Evolutionary conservation across 2,797 vertebrate species (phyloP).

Genomic region (Pteropus rufus): DNA sequence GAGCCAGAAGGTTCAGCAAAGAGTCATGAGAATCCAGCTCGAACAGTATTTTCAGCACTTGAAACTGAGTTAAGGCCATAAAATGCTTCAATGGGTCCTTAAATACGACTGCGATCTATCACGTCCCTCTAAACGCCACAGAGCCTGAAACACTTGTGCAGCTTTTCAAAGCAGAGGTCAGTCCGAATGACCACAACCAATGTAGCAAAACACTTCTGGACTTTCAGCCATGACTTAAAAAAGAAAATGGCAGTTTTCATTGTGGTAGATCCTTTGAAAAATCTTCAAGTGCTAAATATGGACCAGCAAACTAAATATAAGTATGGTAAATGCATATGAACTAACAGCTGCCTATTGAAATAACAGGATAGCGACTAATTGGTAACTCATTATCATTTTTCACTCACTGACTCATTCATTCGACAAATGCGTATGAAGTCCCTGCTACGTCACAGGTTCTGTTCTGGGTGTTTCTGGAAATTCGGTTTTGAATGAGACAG

Average conservation of each 20-base stretch:
- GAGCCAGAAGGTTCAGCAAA: not conserved
- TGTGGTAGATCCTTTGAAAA: not conserved
- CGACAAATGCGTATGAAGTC: not conserved
- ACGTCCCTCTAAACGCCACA: not conserved
- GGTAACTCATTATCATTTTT: not conserved
- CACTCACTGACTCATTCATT: not conserved
- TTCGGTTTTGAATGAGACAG: not conserved
- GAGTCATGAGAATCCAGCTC: slow-evolving; percentile 2
- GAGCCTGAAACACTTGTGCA: not conserved
- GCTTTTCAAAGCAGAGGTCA: slow-evolving; percentile 45
- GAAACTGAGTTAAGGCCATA: slow-evolving; percentile 45
- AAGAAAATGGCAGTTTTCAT: slow-evolving; percentile 2
- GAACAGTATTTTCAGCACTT: slow-evolving; percentile 27
- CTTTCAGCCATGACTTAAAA: not conserved
- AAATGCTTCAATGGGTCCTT: slow-evolving; percentile 16
- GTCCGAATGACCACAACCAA: not conserved
- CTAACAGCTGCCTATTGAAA: not conserved
- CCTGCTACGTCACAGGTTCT: not conserved
- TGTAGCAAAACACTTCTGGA: not conserved
- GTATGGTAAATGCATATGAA: not conserved
- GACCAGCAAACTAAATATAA: not conserved
- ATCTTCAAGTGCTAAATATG: not conserved
- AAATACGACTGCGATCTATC: slow-evolving; percentile 18
- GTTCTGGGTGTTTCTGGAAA: not conserved
- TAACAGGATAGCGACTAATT: not conserved